Base-by-base conservation (phyloP, 2,888 invertebrate species). In the Scaptomyza parva region DNA sequence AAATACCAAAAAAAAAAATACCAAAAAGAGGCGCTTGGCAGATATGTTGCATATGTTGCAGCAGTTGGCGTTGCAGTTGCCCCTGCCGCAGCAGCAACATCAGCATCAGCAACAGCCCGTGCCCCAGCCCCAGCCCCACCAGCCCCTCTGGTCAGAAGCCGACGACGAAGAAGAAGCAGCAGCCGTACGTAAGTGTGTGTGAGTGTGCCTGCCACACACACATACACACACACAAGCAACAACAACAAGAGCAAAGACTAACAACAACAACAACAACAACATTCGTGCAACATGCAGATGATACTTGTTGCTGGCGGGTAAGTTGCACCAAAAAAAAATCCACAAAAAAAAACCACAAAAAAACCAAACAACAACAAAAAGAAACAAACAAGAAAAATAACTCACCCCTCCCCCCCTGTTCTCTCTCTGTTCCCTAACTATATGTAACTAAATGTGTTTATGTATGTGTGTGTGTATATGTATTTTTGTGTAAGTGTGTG, bases 231-330 rank as follows among this genome's bases (percentile, higher is more conserved):
- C 44, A 44, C 41, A 14, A 26, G 12, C 48, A 30, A 11, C 33
- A 33, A 18, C 30, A 48, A 7, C 11, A 6, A 22, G 7, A 20
- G 22, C 40, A 14, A 51, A 14, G 54, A 57, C 18, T n/a, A 20
- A 41, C 40, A 14, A 51, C 18, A 54, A 57, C 18, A 48, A 33
- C 18, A 14, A 35, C 3, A 11, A 48, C 35, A 48, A 44, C 14
- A 65, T 57, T n/a, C 40, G 60, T 28, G 62, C 77, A 85, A 87
- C 76, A 91, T 91, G 91, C 91, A 91, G 91, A 91, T 91, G 91
- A 91, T 91, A 89, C 91, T 91, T 89, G 91, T 91, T 82, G 91
- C 91, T 77, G 91, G 91, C 89, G 91, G 91, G 91, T 91, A 91
- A 91, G 91, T 91, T 11, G n/a, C 18, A 28, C 0, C 5, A 18